Evolutionary conservation across 2,888 invertebrate species (phyloP).

Genomic region (Zootermopsis nevadensis): DNA sequence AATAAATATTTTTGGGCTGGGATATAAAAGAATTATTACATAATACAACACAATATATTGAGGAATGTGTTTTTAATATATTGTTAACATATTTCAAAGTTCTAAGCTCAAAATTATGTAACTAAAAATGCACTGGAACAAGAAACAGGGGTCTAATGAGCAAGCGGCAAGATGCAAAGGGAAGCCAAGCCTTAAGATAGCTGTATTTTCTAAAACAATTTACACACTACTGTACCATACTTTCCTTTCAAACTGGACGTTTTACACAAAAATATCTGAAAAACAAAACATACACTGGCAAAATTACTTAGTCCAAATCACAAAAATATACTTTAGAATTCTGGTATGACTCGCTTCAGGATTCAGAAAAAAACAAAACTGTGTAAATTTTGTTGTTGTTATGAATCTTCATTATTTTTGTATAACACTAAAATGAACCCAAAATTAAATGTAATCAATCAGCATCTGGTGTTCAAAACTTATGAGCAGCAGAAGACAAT

Average conservation of each 20-base stretch:
- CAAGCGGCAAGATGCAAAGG: not conserved
- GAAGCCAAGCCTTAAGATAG: not conserved
- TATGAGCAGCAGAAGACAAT: too few species aligned
- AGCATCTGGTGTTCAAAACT: too few species aligned
- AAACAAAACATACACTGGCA: not conserved
- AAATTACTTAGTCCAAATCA: too few species aligned
- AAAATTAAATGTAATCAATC: too few species aligned
- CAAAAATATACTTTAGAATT: too few species aligned
- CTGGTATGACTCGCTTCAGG: too few species aligned
- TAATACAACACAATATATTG: not conserved
- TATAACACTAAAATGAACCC: too few species aligned
- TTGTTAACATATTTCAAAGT: not conserved
- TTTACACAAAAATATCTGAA: not conserved
- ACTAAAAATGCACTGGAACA: constrained; percentile 23
- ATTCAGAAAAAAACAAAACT: too few species aligned
- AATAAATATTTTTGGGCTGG: constrained; percentile 14
- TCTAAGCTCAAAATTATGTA: not conserved
- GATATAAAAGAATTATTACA: not conserved
- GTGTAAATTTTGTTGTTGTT: too few species aligned
- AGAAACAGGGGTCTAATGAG: not conserved
- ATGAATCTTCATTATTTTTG: too few species aligned
- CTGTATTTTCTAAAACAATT: not conserved
- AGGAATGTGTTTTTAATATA: constrained; percentile 27
- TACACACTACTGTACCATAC: not conserved
- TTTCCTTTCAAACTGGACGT: too few species aligned